Evolutionary conservation across 2,888 invertebrate genomes (phyloP).

Genomic region (Coenonympha arcania): DNA sequence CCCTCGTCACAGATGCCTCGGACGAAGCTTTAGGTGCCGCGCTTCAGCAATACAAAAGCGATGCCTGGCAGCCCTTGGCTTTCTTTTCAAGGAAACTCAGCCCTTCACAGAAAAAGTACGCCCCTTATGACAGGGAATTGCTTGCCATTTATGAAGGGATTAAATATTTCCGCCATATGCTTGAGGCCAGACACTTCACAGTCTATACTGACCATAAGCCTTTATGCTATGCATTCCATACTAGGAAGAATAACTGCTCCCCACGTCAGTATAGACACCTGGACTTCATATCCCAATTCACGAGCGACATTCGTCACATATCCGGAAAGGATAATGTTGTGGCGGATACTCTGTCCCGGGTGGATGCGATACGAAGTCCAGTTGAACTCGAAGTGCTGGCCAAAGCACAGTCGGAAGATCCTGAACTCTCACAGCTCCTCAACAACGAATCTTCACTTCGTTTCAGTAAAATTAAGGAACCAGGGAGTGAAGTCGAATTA

Average conservation of each 20-base stretch:
- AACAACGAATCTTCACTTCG: constrained; percentile 10
- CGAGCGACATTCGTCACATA: too few relatives aligned
- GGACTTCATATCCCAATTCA: too few relatives aligned
- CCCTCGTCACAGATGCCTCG: constrained; percentile 37
- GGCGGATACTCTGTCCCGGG: constrained; percentile 22
- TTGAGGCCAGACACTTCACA: constrained; percentile 4
- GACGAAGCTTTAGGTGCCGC: constrained; percentile 39
- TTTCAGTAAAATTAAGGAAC: constrained; percentile 11
- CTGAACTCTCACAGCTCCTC: constrained; percentile 9
- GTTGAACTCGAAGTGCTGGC: constrained; percentile 15
- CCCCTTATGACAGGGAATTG: background rate
- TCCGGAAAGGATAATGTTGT: background rate
- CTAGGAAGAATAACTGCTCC: too few relatives aligned
- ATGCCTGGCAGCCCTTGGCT: constrained; percentile 39
- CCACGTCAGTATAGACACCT: too few relatives aligned
- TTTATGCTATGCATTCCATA: too few relatives aligned
- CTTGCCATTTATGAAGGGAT: constrained; percentile 8
- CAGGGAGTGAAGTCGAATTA: too few relatives aligned
- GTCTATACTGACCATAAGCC: too few relatives aligned
- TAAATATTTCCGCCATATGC: constrained; percentile 6
- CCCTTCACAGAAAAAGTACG: constrained; percentile 10
- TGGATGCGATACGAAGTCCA: constrained; percentile 22
- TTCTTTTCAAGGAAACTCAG: constrained; percentile 13
- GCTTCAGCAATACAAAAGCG: constrained; percentile 37
- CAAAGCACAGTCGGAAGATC: constrained; percentile 12